A percentile compares a stretch with the other conserved stretches of the same genome.
phyloP scores from a whole-genome alignment of 2,797 vertebrate species.

The Trachops cirrhosus region DNA sequence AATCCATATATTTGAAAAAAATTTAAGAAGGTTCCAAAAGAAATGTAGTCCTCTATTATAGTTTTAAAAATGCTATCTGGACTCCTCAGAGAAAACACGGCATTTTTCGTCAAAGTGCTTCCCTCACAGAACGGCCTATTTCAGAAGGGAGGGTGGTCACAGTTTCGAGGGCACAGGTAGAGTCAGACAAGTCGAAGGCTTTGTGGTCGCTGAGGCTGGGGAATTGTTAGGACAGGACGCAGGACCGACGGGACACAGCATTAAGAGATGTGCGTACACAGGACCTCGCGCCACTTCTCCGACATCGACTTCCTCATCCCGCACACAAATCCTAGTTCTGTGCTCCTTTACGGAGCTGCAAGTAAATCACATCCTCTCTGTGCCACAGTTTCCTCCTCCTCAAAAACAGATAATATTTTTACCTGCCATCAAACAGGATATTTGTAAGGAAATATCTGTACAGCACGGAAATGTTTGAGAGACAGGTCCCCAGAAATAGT shows the following conservation, averaged over 20 bases:
- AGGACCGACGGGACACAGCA: neutral
- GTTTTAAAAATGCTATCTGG: neutral
- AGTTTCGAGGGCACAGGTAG: neutral
- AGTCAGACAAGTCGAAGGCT: neutral
- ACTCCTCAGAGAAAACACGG: neutral
- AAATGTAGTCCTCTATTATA: neutral
- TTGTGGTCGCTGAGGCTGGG: neutral
- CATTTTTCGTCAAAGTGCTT: neutral
- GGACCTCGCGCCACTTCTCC: neutral
- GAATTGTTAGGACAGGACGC: neutral
- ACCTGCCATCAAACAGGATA: conserved; percentile 17
- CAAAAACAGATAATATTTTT: conserved; percentile 17
- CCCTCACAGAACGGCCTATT: conserved; percentile 2
- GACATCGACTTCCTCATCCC: neutral
- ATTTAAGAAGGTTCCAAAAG: conserved; percentile 4
- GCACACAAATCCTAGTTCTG: neutral
- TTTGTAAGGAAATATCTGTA: conserved; percentile 39
- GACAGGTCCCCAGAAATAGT: neutral
- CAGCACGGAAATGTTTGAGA: neutral
- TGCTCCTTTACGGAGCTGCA: neutral
- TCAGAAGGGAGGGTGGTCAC: neutral
- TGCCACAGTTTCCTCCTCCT: conserved; percentile 30
- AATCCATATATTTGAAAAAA: conserved; percentile 12
- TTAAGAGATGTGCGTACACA: neutral
- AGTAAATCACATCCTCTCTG: conserved; percentile 25